Evolutionary conservation across 2,113 vertebrate genomes (phyloP).

Genomic region (Ctenodactylus gundi): DNA sequence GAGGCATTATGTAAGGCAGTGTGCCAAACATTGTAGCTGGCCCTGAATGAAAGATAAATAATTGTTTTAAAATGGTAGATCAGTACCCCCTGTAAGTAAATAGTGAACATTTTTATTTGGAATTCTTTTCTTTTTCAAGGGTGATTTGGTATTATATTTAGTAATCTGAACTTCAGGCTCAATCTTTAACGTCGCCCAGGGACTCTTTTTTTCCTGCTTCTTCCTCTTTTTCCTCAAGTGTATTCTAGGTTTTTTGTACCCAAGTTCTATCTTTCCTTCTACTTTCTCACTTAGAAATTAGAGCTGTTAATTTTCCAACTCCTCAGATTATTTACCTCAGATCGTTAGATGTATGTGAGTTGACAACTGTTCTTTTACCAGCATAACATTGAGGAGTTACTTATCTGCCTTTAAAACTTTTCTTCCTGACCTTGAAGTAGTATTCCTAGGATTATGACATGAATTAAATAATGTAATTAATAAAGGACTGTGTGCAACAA

Average conservation of each 20-base stretch:
- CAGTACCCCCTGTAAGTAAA: not conserved
- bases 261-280: not conserved
- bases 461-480: not conserved
- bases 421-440: not conserved
- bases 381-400: not conserved
- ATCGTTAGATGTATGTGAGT: not conserved
- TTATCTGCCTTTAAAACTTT: not conserved
- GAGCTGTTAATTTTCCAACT: not conserved
- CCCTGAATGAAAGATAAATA: not conserved
- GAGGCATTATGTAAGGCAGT: not conserved
- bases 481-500: not conserved
- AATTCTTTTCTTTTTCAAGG: not conserved
- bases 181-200: not conserved
- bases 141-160: not conserved
- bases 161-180: not conserved
- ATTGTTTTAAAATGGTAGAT: not conserved
- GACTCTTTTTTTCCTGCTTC: not conserved
- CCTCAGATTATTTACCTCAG: not conserved
- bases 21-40: not conserved
- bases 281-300: not conserved
- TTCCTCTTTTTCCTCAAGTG: not conserved
- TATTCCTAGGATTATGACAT: not conserved
- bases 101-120: not conserved
- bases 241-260: not conserved
- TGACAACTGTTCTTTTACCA: not conserved